phyloP scores from a whole-genome alignment of 2,113 vertebrate genomes.

The Sorex fumeus region DNA sequence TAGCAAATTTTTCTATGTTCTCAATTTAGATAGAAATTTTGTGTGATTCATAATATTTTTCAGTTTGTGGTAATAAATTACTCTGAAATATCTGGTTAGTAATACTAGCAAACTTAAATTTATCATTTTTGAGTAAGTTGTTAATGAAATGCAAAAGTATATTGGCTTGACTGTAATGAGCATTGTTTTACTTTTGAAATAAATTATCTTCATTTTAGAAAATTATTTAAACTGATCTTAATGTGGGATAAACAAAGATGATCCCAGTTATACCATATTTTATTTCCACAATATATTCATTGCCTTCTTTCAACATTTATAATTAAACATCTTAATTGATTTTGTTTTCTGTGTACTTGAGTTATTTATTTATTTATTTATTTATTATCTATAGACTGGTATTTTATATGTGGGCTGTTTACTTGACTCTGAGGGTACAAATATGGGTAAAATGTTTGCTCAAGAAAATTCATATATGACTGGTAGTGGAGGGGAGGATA shows the following conservation, averaged over 20 bases:
- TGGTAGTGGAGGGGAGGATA: background rate
- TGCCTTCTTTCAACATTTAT: background rate
- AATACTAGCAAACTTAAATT: background rate
- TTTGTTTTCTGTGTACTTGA: background rate
- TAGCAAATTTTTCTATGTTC: background rate
- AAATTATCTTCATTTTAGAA: background rate
- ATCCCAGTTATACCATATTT: background rate
- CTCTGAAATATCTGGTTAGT: background rate
- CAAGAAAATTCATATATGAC: background rate
- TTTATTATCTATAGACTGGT: background rate
- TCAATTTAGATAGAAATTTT: background rate
- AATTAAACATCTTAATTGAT: background rate
- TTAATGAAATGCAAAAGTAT: background rate
- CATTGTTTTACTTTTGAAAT: background rate
- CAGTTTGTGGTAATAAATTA: no score
- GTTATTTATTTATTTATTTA: background rate
- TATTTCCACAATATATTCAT: background rate
- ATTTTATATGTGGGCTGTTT: background rate
- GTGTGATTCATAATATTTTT: no score
- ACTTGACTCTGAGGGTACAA: background rate
- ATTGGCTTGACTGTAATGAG: background rate
- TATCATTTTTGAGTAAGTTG: background rate
- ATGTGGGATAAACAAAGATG: background rate
- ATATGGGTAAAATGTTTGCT: background rate
- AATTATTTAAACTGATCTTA: background rate